phyloP scores from a whole-genome alignment of 64 coral and sea anemone species.

The Montipora capricornis region DNA sequence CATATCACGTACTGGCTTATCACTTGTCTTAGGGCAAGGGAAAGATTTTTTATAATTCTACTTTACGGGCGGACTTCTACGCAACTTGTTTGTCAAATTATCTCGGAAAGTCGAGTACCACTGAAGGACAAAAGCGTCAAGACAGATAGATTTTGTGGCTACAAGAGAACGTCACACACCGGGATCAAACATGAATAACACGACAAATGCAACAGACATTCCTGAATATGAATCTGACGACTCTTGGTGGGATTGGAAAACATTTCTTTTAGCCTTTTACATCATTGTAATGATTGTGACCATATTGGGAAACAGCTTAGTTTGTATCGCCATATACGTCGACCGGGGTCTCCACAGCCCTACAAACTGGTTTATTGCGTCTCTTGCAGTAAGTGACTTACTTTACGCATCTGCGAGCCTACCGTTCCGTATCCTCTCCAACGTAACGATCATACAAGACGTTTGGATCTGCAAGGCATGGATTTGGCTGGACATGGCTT shows the following conservation, averaged over 20 bases:
- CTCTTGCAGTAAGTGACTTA: slow-evolving; percentile 83
- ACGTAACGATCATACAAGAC: slow-evolving; percentile 7
- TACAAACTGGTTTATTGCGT: slow-evolving; percentile 92
- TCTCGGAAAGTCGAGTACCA: too few species aligned
- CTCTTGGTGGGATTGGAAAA: not conserved
- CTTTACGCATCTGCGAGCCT: slow-evolving; percentile 72
- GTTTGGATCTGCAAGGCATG: slow-evolving; percentile 50
- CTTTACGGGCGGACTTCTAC: too few species aligned
- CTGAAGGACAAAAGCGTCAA: too few species aligned
- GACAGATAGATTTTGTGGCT: too few species aligned
- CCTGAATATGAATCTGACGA: not conserved
- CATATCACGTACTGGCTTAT: too few species aligned
- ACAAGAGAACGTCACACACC: not conserved
- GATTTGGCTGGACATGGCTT: slow-evolving; percentile 86
- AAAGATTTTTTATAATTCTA: too few species aligned
- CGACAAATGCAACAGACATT: not conserved
- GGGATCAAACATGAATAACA: slow-evolving; percentile 8
- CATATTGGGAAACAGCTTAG: slow-evolving; percentile 78
- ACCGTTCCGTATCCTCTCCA: slow-evolving; percentile 72
- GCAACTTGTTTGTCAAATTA: too few species aligned
- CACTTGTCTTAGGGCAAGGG: too few species aligned
- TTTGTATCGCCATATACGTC: slow-evolving; percentile 85
- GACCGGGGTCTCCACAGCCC: slow-evolving; percentile 77
- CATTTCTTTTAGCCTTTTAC: slow-evolving; percentile 65
- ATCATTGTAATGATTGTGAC: slow-evolving; percentile 59